Evolutionary conservation across 2,888 invertebrate genomes (phyloP), one percentile per base, ranked within the genome.

Genomic region (Kryphioiulus occultus): DNA sequence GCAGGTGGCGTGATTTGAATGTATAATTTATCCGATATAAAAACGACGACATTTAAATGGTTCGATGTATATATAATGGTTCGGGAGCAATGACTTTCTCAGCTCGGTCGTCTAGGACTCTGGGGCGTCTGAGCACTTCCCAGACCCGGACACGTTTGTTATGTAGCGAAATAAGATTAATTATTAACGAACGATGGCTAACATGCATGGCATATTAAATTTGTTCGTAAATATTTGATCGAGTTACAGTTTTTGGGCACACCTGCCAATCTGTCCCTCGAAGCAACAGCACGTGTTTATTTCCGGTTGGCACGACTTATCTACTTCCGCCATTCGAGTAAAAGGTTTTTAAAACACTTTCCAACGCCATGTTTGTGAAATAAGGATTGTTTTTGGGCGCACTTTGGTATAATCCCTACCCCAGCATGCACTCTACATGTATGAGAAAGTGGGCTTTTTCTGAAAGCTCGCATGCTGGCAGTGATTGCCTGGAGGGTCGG

Each of bases 1-100:
- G 30, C 15, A 78, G 78, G 78, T 78, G 78, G 78, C 78, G 78
- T 78, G 78, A 78, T 78, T 78, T 78, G 78, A 78, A 78, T 78
- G 26, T 78, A 78, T 78, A 78, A 78, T 78, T 78, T 78, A 78
- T 78, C 78, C 78, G 30, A 78, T 68, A 30, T 26, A 78, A 78
- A 78, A 78, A 0, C 12, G 78, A 15, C 78, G 17, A 30, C 30
- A 30, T 32, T 78, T 78, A 78, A 78, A 30, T 78, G 78, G 78
- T 78, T 78, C 78, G 78, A 78, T 78, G 30, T 78, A 30, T 78
- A 44, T 44, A 44, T 44, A 78, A 68, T 26, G 26, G 78, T 78
- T 78, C 26, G 78, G 78, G 78, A 30, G 78, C 78, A 78, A 78
- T 78, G 78, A 78, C 78, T 78, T 78, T 78, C 78, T 30, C 30